Evolutionary conservation across 64 coral and sea anemone species (phyloP), one percentile per base, ranked within the genome.

Genomic region (Stylophora pistillata): DNA sequence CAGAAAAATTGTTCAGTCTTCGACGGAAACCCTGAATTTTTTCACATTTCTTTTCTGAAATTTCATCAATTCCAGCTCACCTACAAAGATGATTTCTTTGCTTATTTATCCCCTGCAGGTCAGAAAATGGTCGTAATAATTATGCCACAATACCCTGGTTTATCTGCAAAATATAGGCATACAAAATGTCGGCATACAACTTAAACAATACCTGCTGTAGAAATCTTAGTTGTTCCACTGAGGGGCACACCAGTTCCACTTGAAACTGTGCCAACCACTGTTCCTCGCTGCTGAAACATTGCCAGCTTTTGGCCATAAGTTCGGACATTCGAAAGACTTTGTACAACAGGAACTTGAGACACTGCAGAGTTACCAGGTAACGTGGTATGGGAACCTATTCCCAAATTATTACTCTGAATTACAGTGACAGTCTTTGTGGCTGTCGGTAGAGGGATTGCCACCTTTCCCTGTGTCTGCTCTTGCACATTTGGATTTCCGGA

Each of bases 231-330:
- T 33, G 85, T 31, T 27, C 31, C 71, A 87, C 70, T 87, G 27
- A 87, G 52, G 16, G 85, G 73, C 23, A 73, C 85, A 58, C 37
- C 31, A 72, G 70, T 58, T 0, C 80, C 37, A 54, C 80, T 84
- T 27, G 80, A 68, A 26, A 55, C 80, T 27, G 85, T 23, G 12
- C 85, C 70, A 13, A 73, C 70, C 1, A 87, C 85, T 26, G 70
- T 76, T 15, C 85, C 85, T 30, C 74, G 94, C 63, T 96, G 94
- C 30, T 92, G 88, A 87, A 97, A 93, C 41, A 91, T 83, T 17
- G 91, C 91, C 23, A 97, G 80, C 47, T 97, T 97, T 71, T 97
- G 95, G 75, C 95, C 95, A 56, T 90, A 97, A 0, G 95, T 97
- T 16, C 86, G 91, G 26, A 97, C 64, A 80, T 73, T 89, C n/a